Conservation (phyloP, 1,140 invertebrate species). For the Platyura marginata region DNA sequence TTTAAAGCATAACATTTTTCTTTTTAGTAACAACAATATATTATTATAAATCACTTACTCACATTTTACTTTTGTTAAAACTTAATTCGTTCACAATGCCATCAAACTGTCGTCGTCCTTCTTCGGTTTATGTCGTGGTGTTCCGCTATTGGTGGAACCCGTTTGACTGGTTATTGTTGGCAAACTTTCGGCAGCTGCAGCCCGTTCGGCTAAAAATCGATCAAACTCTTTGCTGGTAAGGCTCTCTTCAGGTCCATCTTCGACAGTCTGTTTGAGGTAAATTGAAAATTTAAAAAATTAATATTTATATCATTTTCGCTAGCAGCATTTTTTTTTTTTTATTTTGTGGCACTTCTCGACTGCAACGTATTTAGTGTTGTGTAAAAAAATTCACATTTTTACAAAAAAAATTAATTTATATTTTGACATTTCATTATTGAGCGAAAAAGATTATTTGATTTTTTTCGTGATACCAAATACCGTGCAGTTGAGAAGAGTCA, state of each 20-base stretch:
- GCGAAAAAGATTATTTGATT: too few species aligned
- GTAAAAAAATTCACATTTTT: too few species aligned
- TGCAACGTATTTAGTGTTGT: too few species aligned
- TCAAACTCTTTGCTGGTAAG: constrained; percentile 83
- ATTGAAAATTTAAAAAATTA: too few species aligned
- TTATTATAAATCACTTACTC: background rate
- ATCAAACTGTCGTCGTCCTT: constrained; percentile 18
- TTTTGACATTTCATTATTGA: too few species aligned
- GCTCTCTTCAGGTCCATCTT: constrained; percentile 38
- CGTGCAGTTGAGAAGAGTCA: too few species aligned
- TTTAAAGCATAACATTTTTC: background rate
- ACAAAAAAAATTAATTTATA: too few species aligned
- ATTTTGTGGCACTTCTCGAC: too few species aligned
- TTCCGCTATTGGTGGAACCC: background rate
- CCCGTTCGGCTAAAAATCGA: constrained; percentile 73
- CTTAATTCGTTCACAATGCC: background rate
- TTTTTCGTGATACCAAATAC: too few species aligned
- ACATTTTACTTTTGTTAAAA: background rate
- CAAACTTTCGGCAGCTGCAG: constrained; percentile 58
- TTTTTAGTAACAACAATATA: background rate
- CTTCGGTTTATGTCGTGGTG: constrained; percentile 21
- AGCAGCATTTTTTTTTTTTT: too few species aligned
- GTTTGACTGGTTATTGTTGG: constrained; percentile 23
- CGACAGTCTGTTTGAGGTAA: too few species aligned
- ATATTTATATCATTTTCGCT: too few species aligned